phyloP scores from a whole-genome alignment of 2,797 vertebrate species.

The Xenopus petersii region DNA sequence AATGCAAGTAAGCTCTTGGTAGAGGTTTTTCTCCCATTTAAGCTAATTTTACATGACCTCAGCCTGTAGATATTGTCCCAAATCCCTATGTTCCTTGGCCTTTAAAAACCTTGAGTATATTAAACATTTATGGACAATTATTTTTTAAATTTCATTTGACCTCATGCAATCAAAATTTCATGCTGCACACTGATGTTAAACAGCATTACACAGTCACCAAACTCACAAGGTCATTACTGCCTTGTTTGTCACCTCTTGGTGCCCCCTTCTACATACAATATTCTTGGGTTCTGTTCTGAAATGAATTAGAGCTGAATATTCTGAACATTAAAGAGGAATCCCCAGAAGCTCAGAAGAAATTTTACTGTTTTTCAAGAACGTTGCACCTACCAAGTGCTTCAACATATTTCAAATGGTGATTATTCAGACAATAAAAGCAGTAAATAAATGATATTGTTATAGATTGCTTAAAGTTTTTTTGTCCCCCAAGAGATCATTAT shows the following conservation, averaged over 20 bases:
- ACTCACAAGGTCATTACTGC: background rate
- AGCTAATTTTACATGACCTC: too few relatives aligned
- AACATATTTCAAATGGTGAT: too few relatives aligned
- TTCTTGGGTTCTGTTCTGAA: background rate
- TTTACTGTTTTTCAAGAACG: too few relatives aligned
- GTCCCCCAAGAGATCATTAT: slow-evolving; percentile 22
- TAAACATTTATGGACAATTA: slow-evolving; percentile 5
- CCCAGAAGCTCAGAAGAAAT: too few relatives aligned
- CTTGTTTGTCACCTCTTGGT: background rate
- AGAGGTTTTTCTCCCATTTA: too few relatives aligned
- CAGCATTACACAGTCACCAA: slow-evolving; percentile 1
- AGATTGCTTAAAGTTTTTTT: background rate
- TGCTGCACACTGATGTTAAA: background rate
- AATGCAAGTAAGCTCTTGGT: too few relatives aligned
- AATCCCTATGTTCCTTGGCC: background rate
- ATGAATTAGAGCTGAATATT: background rate
- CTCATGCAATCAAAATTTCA: background rate
- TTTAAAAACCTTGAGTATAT: background rate
- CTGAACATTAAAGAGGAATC: background rate
- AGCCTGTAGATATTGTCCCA: too few relatives aligned
- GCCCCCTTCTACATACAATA: background rate
- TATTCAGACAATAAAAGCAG: background rate
- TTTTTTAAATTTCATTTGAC: background rate
- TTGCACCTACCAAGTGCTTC: too few relatives aligned
- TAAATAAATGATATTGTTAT: background rate